phyloP scores from a whole-genome alignment of 1,140 invertebrate genomes.

The Andrena cerasifolii region DNA sequence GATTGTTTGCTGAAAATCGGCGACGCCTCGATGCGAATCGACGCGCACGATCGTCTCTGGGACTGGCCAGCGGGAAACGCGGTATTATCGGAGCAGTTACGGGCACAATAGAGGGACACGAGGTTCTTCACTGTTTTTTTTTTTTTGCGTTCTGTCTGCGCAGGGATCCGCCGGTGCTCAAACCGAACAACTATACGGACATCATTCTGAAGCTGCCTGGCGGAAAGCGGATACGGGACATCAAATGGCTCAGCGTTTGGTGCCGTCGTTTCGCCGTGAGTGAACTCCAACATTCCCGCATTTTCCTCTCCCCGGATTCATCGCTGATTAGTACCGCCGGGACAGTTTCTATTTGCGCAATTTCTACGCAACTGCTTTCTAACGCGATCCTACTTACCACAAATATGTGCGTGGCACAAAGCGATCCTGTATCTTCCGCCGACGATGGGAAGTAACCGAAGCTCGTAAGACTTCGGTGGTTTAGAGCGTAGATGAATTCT shows the following conservation, averaged over 20 bases:
- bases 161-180: conserved; percentile 91
- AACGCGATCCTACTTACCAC: too few species aligned
- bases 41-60: background rate
- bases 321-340: too few species aligned
- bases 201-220: conserved; percentile 92
- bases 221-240: conserved; percentile 91
- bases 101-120: background rate
- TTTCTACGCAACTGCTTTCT: too few species aligned
- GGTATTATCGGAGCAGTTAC: conserved; percentile 12
- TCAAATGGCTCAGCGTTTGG: conserved; percentile 95
- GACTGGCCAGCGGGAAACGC: background rate
- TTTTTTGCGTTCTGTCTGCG: background rate
- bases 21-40: background rate
- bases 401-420: too few species aligned
- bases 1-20: conserved; percentile 12
- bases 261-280: conserved; percentile 94
- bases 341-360: too few species aligned
- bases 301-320: too few species aligned
- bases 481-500: too few species aligned
- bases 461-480: too few species aligned
- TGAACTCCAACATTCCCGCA: conserved; percentile 36
- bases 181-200: conserved; percentile 89
- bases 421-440: too few species aligned
- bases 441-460: too few species aligned
- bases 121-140: background rate